Conservation (phyloP, 2,888 invertebrate genomes). For the Latrodectus hesperus region DNA sequence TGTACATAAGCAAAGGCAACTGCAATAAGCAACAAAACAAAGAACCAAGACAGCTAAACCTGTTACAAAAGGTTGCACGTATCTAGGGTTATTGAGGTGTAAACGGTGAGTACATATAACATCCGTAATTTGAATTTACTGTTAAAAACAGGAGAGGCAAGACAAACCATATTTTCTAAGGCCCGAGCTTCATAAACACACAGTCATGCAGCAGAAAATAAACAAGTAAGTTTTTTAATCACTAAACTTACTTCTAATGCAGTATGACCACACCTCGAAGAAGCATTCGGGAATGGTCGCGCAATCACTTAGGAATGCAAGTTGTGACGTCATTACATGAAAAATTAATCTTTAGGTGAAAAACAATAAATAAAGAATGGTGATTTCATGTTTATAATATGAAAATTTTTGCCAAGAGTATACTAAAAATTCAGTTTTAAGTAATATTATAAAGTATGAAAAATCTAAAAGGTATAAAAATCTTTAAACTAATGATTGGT, state of each 20-base stretch:
- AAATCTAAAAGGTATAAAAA: no score
- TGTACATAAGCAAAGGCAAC: no score
- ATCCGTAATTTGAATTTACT: no score
- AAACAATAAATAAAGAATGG: no score
- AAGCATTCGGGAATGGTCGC: conserved; percentile 10
- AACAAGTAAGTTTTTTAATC: neutral
- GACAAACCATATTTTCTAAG: neutral
- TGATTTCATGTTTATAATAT: no score
- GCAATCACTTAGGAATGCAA: conserved; percentile 19
- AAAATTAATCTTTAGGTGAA: no score
- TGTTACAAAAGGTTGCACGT: neutral
- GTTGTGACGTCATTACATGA: conserved; percentile 3
- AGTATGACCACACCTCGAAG: conserved; percentile 11
- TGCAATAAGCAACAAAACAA: neutral
- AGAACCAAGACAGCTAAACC: neutral
- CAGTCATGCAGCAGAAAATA: neutral
- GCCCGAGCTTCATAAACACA: neutral
- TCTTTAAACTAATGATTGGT: no score
- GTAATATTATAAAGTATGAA: no score
- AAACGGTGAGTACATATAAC: neutral
- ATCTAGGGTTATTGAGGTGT: neutral
- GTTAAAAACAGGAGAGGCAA: no score
- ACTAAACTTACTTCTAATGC: neutral
- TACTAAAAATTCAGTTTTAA: no score
- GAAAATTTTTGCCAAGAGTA: no score